Evolutionary conservation across 2,888 invertebrate species (phyloP).

Genomic region (Erebia aethiops): DNA sequence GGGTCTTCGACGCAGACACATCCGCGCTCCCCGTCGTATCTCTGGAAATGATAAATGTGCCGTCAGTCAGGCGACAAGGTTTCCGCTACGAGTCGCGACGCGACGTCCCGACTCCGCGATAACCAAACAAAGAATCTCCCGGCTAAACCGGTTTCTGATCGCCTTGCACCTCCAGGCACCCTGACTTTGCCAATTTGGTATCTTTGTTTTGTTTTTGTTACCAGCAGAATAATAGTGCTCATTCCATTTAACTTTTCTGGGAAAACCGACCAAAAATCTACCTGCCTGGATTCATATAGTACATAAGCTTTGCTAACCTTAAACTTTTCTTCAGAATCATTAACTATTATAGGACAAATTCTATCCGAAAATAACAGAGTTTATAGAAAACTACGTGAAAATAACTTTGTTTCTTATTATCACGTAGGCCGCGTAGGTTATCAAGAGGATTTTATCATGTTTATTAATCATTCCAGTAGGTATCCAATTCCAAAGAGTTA

Average conservation of each 20-base stretch:
- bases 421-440: too few species aligned
- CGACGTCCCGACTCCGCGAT: slow-evolving; percentile 60
- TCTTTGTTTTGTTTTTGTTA: slow-evolving; percentile 66
- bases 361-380: too few species aligned
- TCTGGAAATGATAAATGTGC: slow-evolving; percentile 61
- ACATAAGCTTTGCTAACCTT: neutral
- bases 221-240: slow-evolving; percentile 19
- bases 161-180: slow-evolving; percentile 68
- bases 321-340: too few species aligned
- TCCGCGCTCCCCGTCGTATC: slow-evolving; percentile 56
- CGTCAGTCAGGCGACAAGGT: slow-evolving; percentile 54
- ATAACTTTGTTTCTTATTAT: too few species aligned
- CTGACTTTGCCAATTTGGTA: slow-evolving; percentile 71
- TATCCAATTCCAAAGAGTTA: neutral
- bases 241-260: slow-evolving; percentile 7
- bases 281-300: neutral
- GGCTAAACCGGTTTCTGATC: slow-evolving; percentile 70
- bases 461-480: too few species aligned
- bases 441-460: too few species aligned
- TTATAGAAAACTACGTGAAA: too few species aligned
- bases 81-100: slow-evolving; percentile 52
- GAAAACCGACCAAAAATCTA: neutral
- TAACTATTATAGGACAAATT: too few species aligned
- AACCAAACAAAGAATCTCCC: slow-evolving; percentile 69
- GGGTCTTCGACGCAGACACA: slow-evolving; percentile 60